phyloP scores from a whole-genome alignment of 1,140 invertebrate species.

The Aphelinus certus region DNA sequence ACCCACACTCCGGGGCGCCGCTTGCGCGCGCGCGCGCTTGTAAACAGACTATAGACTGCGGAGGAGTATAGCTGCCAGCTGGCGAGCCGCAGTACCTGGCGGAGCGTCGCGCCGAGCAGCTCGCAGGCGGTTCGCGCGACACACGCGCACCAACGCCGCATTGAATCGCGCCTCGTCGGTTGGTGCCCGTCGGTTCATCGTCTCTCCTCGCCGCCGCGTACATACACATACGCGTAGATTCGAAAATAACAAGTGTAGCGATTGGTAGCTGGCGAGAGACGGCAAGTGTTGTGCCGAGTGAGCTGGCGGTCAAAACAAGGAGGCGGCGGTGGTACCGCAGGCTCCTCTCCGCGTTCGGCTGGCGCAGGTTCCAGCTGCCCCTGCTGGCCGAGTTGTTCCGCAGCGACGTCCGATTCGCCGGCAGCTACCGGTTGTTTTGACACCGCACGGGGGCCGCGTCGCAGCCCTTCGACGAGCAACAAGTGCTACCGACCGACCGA shows the following conservation, averaged over 20 bases:
- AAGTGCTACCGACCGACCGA: background rate
- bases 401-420: constrained; percentile 23
- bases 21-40: background rate
- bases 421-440: constrained; percentile 45
- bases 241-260: too few species aligned
- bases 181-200: too few species aligned
- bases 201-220: too few species aligned
- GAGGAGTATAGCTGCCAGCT: too few species aligned
- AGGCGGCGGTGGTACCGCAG: background rate
- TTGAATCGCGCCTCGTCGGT: background rate
- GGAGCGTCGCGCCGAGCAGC: constrained; percentile 8
- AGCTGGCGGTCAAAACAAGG: too few species aligned
- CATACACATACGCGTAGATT: too few species aligned
- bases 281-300: too few species aligned
- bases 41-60: too few species aligned
- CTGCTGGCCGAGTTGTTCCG: constrained; percentile 54
- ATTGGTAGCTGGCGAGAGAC: too few species aligned
- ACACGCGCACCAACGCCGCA: background rate
- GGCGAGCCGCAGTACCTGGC: constrained; percentile 23
- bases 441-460: background rate
- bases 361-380: constrained; percentile 38
- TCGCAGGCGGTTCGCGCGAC: background rate
- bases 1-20: background rate
- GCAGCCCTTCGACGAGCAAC: background rate
- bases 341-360: background rate